A percentile compares a stretch with the other conserved stretches of the same genome.
Conservation (phyloP, 2,113 vertebrate species). For the Crotalus tigris region DNA sequence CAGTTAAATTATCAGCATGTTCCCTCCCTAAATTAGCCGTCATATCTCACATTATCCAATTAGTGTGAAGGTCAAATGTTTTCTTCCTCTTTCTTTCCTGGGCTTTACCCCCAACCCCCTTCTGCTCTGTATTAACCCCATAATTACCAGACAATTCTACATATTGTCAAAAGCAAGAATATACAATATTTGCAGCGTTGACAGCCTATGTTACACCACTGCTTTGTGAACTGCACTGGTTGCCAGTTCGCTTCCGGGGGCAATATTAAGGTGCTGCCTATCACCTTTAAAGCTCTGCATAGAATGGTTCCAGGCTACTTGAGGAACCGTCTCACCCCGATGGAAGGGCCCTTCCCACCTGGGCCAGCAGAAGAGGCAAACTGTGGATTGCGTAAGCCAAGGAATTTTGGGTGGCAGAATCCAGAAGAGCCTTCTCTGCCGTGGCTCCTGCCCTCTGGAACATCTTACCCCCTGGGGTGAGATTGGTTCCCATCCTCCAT, state of each 20-base stretch:
- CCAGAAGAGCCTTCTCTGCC: background rate
- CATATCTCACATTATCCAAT: too few relatives aligned
- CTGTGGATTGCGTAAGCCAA: accelerated
- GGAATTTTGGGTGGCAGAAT: background rate
- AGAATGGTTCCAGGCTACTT: background rate
- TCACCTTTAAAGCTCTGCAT: background rate
- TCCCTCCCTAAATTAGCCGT: too few relatives aligned
- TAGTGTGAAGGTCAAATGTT: too few relatives aligned
- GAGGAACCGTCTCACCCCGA: background rate
- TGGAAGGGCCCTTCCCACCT: background rate
- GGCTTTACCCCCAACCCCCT: too few relatives aligned
- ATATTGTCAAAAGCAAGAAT: too few relatives aligned
- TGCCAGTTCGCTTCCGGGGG: background rate
- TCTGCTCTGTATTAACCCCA: too few relatives aligned
- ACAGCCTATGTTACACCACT: background rate
- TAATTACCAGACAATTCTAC: too few relatives aligned
- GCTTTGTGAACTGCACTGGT: background rate
- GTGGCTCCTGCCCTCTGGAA: background rate
- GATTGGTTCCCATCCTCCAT: background rate
- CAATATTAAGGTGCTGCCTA: background rate
- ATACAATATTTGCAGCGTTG: too few relatives aligned
- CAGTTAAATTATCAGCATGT: too few relatives aligned
- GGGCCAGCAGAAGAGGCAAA: background rate
- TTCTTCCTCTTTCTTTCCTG: too few relatives aligned
- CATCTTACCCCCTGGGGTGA: background rate